Evolutionary conservation across 2,888 invertebrate species (phyloP), one percentile per base, ranked within the genome.

Genomic region (Campaea margaritaria): DNA sequence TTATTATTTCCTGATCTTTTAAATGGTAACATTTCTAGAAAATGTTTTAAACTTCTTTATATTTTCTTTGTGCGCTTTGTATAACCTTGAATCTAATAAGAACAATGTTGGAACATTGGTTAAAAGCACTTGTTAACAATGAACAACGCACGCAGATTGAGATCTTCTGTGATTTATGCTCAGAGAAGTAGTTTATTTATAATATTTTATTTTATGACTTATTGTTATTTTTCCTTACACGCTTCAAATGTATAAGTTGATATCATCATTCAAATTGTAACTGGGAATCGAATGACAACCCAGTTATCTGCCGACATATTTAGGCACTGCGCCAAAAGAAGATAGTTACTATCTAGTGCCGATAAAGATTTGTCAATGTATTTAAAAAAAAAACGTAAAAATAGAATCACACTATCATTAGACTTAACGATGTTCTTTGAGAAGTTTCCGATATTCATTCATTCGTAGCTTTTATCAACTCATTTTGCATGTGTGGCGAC

Each of bases 311-410:
- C 36, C 44, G 38, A 50, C 50, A 50, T 39, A 39, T 38, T 57
- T 55, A 27, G 67, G 55, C 53, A 31, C 43, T 49, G 27, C 47
- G 60, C 58, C 60, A 62, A 38, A 42, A 5, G 3, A 21, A 52
- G 41, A 62, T 57, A 16, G 53, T 63, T 62, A 48, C 59, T 67
- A 57, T 56, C 58, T 46, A 54, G 55, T 42, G 52, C 43, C 43
- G 54, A 67, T 61, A 65, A 62, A 58, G 59, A 64, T 60, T 27
- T 60, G 56, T 64, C 61, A 51, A 58, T 54, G 36, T 59, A 57
- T 39, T 21, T n/a, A 21, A n/a, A 21, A 16, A 16, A 39, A 43
- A 64, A 43, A 16, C 16, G 8, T 57, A 41, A 39, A 44, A 48
- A 49, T 56, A 50, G 45, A 57, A 57, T 48, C 48, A 48, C 21